Evolutionary conservation across 2,888 invertebrate genomes (phyloP), one percentile per base, ranked within the genome.

Genomic region (Cantharis rustica): DNA sequence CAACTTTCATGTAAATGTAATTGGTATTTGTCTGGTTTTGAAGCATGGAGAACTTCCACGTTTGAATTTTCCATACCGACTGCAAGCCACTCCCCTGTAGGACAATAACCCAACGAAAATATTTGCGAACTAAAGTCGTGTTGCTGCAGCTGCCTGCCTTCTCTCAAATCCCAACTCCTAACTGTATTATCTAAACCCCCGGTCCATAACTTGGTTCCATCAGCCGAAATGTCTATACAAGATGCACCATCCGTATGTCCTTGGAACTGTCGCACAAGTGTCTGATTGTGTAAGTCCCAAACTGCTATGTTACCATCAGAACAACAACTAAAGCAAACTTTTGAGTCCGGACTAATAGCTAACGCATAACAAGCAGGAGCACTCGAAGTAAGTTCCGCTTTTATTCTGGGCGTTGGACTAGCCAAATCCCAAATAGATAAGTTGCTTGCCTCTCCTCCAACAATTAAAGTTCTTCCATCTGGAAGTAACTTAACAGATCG

Each of bases 291-390:
- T 3, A 98, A 90, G 89, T 98, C 98, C 98, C 98, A 98, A 16
- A 98, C 97, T n/a, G 97, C 97, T 82, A 98, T 97, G 90, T 98
- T 96, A 62, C 98, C 98, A 88, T 98, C 98, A 72, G 97, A 96
- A 89, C 98, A 98, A 89, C 98, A 98, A 86, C 97, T 97, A 91
- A 98, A 98, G 91, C 98, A 98, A 79, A 97, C 95, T 90, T 98
- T 98, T 61, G 96, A 96, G 88, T 98, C 98, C 0, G 97, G 97
- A 84, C 96, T 96, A 84, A 98, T 97, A 75, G 98, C 98, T 11
- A 98, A 91, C n/a, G 98, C 98, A 87, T 98, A 98, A 89, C 98
- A 98, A 0, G 98, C 98, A 2, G 98, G 98, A 2, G 98, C 97
- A 74, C 95, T 95, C 0, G 97, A 97, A 10, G 97, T 97, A 79